Evolutionary conservation across 2,888 invertebrate genomes (phyloP).

Genomic region (Argynnis bischoffii): DNA sequence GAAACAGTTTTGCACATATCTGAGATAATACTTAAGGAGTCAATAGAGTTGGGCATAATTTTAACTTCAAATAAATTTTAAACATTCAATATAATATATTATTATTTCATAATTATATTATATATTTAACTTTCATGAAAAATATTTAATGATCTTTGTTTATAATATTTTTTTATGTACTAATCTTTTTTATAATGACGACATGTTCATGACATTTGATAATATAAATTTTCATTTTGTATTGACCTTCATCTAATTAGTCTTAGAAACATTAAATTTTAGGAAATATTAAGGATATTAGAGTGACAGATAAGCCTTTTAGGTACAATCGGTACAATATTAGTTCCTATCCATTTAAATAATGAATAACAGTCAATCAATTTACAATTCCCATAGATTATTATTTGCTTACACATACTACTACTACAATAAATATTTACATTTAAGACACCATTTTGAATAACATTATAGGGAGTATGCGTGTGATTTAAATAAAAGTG

Average conservation of each 20-base stretch:
- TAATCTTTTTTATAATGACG: neutral
- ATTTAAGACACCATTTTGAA: constrained; percentile 27
- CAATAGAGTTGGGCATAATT: neutral
- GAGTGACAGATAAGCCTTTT: too few relatives aligned
- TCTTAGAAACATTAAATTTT: neutral
- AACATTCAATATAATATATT: neutral
- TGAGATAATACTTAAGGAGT: neutral
- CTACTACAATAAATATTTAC: constrained; percentile 21
- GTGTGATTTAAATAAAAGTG: too few relatives aligned
- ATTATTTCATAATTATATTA: neutral
- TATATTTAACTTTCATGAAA: constrained; percentile 8
- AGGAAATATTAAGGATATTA: too few relatives aligned
- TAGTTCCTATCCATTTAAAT: constrained; percentile 2
- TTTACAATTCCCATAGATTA: neutral
- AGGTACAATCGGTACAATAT: neutral
- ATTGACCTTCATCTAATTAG: neutral
- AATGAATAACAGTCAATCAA: constrained; percentile 17
- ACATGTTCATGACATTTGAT: neutral
- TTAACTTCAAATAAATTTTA: constrained; percentile 3
- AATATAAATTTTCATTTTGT: constrained; percentile 1
- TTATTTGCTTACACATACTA: constrained; percentile 8
- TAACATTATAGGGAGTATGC: neutral
- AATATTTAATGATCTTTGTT: constrained; percentile 5
- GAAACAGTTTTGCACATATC: too few relatives aligned
- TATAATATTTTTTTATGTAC: neutral